phyloP scores from a whole-genome alignment of 2,797 vertebrate genomes.

The Enteromius unitaeniatus region DNA sequence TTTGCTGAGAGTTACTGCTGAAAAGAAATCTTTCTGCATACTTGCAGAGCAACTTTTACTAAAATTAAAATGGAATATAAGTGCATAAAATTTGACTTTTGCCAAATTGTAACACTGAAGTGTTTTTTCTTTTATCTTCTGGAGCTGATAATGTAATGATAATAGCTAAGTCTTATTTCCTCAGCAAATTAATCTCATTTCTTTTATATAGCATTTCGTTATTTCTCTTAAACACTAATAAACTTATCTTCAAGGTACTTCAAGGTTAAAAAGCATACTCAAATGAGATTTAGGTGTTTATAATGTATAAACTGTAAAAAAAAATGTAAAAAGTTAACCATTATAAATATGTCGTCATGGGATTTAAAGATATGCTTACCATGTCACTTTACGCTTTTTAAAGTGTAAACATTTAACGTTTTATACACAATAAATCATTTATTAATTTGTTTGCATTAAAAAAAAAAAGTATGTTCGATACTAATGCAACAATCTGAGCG shows the following conservation, averaged over 20 bases:
- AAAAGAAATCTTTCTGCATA: neutral
- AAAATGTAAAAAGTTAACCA: neutral
- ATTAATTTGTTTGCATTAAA: neutral
- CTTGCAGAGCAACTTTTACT: neutral
- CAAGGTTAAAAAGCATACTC: neutral
- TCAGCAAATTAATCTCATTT: neutral
- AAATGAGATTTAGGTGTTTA: neutral
- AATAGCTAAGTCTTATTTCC: neutral
- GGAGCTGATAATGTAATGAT: too few species aligned
- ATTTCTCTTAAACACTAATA: neutral
- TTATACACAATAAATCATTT: neutral
- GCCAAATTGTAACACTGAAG: neutral
- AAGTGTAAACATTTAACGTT: neutral
- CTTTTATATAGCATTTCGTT: neutral
- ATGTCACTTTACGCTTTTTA: neutral
- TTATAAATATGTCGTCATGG: neutral
- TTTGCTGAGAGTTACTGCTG: neutral
- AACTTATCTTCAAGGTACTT: neutral
- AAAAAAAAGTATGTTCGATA: neutral
- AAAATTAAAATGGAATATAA: neutral
- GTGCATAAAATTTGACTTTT: neutral
- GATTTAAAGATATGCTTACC: neutral
- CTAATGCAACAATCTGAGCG: too few species aligned
- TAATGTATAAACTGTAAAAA: neutral
- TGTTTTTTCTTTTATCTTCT: neutral